Evolutionary conservation across 2,797 vertebrate genomes (phyloP).

Genomic region (Amazonetta brasiliensis): DNA sequence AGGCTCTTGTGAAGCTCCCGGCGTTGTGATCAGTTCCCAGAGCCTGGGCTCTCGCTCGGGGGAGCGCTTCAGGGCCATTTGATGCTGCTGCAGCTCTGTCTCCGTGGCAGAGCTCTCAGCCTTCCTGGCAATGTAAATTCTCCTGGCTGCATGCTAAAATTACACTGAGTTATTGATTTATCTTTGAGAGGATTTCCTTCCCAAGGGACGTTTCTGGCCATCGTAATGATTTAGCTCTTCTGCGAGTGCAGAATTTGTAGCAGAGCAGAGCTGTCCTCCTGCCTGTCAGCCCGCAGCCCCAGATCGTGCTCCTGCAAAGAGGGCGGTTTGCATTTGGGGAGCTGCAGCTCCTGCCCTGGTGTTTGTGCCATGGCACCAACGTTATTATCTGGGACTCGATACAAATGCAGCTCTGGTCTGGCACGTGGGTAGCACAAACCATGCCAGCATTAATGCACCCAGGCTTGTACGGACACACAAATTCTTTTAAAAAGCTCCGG

Average conservation of each 20-base stretch:
- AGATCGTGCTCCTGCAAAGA: background rate
- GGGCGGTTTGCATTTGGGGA: background rate
- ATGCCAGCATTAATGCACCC: accelerated
- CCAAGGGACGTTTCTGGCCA: slow-evolving; percentile 51
- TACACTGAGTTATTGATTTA: slow-evolving; percentile 75
- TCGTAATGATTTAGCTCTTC: slow-evolving; percentile 37
- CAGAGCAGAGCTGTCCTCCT: slow-evolving; percentile 3
- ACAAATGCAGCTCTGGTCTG: background rate
- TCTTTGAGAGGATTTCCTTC: slow-evolving; percentile 76
- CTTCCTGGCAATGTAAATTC: slow-evolving; percentile 74
- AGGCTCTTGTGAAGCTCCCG: background rate
- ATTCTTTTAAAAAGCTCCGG: background rate
- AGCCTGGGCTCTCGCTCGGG: background rate
- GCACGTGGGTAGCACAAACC: accelerated
- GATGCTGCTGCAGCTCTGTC: slow-evolving; percentile 53
- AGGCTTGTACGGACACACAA: background rate
- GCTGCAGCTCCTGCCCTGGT: background rate
- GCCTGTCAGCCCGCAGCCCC: background rate
- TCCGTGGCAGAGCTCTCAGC: slow-evolving; percentile 37
- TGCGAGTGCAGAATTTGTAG: background rate
- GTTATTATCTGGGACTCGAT: background rate
- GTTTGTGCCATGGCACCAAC: accelerated
- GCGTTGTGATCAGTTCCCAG: background rate
- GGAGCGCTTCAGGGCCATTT: background rate
- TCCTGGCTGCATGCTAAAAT: slow-evolving; percentile 68